Percentiles rank a stretch among this genome's conserved stretches.
phyloP scores from a whole-genome alignment of 2,113 vertebrate genomes.

The Sapajus apella region DNA sequence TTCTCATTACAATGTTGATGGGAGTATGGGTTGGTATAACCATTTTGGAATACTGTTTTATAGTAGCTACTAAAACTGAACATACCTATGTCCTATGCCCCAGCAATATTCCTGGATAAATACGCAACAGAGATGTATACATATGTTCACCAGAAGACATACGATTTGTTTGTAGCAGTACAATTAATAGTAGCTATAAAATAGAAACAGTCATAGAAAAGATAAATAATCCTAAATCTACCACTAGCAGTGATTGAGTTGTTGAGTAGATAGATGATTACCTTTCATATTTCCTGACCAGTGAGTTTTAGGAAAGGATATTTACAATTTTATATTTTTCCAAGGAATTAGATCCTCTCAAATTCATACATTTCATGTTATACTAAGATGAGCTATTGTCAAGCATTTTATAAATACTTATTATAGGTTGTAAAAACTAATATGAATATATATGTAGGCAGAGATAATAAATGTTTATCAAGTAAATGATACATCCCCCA shows the following conservation, averaged over 20 bases:
- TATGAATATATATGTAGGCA: neutral
- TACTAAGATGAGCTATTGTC: neutral
- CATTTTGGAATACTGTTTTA: neutral
- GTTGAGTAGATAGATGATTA: conserved; percentile 84
- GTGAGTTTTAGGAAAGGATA: conserved; percentile 11
- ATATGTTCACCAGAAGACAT: neutral
- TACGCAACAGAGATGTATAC: neutral
- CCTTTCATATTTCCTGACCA: conserved; percentile 46
- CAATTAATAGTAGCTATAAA: neutral
- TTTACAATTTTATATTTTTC: conserved; percentile 55
- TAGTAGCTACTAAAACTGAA: neutral
- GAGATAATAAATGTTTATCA: too few relatives aligned
- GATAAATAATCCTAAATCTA: neutral
- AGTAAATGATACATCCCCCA: too few relatives aligned
- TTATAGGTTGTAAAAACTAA: neutral
- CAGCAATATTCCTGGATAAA: neutral
- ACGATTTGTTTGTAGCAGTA: neutral
- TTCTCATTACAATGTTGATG: neutral
- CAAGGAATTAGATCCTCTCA: conserved; percentile 39
- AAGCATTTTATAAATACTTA: conserved; percentile 31
- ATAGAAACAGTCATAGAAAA: neutral
- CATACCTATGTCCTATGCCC: neutral
- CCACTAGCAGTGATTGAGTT: conserved; percentile 63
- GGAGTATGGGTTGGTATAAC: neutral
- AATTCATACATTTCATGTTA: neutral